A percentile compares a stretch with the other conserved stretches of the same genome.
Conservation (phyloP, 2,888 invertebrate genomes). For the Herminia tarsipennalis region DNA sequence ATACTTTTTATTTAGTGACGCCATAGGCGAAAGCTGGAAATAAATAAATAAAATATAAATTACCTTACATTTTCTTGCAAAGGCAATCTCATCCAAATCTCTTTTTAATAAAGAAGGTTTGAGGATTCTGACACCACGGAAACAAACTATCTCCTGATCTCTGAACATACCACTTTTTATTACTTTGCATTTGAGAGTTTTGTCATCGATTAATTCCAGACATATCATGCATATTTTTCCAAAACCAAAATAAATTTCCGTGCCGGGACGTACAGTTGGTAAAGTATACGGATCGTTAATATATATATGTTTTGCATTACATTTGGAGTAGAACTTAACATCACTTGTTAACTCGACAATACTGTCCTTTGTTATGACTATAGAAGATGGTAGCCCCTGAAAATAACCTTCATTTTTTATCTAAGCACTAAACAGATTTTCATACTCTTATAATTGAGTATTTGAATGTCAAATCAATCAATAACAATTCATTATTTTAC, state of each 20-base stretch:
- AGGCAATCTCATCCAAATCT: slow-evolving; percentile 56
- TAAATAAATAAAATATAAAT: background rate
- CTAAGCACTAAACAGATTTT: too few species aligned
- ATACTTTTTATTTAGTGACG: too few species aligned
- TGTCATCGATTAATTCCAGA: slow-evolving; percentile 39
- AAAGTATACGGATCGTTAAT: slow-evolving; percentile 56
- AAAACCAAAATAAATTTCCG: slow-evolving; percentile 52
- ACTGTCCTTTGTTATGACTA: slow-evolving; percentile 31
- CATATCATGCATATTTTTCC: slow-evolving; percentile 54
- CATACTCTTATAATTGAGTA: too few species aligned
- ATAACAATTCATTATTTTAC: too few species aligned
- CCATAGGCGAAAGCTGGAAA: too few species aligned
- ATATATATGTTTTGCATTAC: slow-evolving; percentile 51
- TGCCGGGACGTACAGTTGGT: slow-evolving; percentile 43
- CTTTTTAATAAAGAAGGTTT: slow-evolving; percentile 50
- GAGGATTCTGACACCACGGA: slow-evolving; percentile 49
- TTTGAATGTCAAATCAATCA: too few species aligned
- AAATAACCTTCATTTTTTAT: too few species aligned
- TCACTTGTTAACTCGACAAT: slow-evolving; percentile 50
- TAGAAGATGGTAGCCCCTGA: too few species aligned
- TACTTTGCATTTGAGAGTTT: slow-evolving; percentile 54
- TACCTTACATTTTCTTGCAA: slow-evolving; percentile 59
- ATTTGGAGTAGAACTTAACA: slow-evolving; percentile 48
- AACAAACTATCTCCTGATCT: slow-evolving; percentile 47
- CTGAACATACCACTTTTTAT: slow-evolving; percentile 43